Base-by-base conservation (phyloP, 2,113 vertebrate species). In the Chaetura pelagica region DNA sequence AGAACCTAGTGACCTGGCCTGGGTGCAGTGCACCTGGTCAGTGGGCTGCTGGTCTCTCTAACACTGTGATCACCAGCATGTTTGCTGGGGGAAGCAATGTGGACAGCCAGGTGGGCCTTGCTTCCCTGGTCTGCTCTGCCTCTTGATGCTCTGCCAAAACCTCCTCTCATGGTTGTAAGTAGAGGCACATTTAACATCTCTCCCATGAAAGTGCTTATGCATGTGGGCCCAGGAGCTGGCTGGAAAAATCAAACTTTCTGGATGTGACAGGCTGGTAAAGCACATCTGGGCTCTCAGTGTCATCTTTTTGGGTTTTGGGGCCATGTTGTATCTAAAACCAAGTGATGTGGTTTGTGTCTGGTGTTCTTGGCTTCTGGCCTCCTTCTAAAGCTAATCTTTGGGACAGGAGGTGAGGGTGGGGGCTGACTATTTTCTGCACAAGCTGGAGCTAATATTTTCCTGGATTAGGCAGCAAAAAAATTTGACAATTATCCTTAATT, bases 1-100 rank as follows among this genome's bases (percentile, higher is more conserved):
- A 62, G 72, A 46, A 34, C 46, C 24, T 27, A 6, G 5, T 24
- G 17, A 9, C 30, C n/a, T 18, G 68, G 29, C 17, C 29, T 8
- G 54, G 18, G 59, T 24, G 11, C 26, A 17, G 15, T 2, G 4
- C n/a, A 51, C 9, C 55, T 30, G 23, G 0, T 22, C 1, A 0
- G 51, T 4, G 14, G 38, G 51, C 34, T 67, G 68, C 62, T 64
- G 66, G 18, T 26, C 46, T 38, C 32, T 15, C 44, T 42, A 1
- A 0, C 1, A 1, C n/a, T 44, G 15, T 7, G 17, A 54, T 24
- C 51, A 38, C 51, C 59, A 42, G 11, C 19, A 2, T 0, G 5
- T 19, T 15, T 20, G 10, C 19, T 20, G 29, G 15, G 20, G 34
- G 22, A 67, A 7, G 10, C 0, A 6, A 17, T 17, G 38, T 29